phyloP scores from a whole-genome alignment of 2,888 invertebrate genomes.

The Diplolepis rosae region DNA sequence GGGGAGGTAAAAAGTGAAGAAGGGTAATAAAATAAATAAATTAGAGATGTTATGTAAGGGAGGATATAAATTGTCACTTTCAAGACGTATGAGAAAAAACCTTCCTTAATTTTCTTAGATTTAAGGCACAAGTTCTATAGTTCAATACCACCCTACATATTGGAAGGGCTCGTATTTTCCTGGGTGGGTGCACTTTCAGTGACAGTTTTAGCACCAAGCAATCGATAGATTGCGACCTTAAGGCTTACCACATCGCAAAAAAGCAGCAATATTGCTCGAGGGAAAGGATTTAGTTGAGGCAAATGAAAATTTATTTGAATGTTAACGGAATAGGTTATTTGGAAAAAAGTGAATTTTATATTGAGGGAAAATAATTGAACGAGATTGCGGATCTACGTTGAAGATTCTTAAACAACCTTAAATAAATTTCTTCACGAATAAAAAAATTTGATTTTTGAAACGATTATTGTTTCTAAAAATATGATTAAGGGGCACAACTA shows the following conservation, averaged over 20 bases:
- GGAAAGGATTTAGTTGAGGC: constrained; percentile 9
- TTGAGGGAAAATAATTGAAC: neutral
- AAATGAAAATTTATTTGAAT: constrained; percentile 28
- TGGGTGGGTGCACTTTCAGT: constrained; percentile 38
- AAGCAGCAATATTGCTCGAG: neutral
- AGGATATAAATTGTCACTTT: constrained; percentile 5
- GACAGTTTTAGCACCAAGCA: constrained; percentile 59
- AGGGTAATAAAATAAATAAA: neutral
- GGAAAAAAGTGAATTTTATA: neutral
- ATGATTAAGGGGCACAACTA: too few species aligned
- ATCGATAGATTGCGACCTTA: constrained; percentile 56
- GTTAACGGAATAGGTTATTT: constrained; percentile 8
- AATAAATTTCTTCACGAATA: too few species aligned
- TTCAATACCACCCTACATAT: neutral
- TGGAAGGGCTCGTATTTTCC: constrained; percentile 35
- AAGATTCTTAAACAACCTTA: too few species aligned
- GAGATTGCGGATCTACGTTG: too few species aligned
- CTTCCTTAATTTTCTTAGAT: constrained; percentile 23
- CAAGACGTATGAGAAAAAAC: constrained; percentile 6
- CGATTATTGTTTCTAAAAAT: too few species aligned
- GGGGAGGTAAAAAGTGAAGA: neutral
- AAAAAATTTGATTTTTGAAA: too few species aligned
- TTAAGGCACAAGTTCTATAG: constrained; percentile 10
- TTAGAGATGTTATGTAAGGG: neutral
- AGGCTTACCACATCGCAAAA: constrained; percentile 12